Percentiles rank a stretch among this genome's conserved stretches.
Evolutionary conservation across 2,797 vertebrate species (phyloP).

Genomic region (Alfaro cultratus): DNA sequence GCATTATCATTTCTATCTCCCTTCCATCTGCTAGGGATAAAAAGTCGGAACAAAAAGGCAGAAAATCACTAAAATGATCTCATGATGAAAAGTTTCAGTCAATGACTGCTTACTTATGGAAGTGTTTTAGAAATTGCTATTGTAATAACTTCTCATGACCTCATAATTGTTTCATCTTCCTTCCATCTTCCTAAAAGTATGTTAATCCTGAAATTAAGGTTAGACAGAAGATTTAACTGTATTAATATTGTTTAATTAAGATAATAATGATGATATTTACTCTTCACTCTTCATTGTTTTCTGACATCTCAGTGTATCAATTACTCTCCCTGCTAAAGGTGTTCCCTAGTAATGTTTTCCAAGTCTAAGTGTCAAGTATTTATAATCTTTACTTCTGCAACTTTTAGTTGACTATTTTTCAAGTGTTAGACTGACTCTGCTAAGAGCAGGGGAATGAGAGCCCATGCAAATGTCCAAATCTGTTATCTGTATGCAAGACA

Average conservation of each 20-base stretch:
- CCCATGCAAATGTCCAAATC: background rate
- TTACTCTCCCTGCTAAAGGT: background rate
- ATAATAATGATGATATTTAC: background rate
- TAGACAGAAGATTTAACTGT: background rate
- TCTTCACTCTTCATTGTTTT: background rate
- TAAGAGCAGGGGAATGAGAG: background rate
- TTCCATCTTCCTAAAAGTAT: background rate
- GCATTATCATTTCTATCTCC: slow-evolving; percentile 24
- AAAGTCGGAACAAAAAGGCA: slow-evolving; percentile 19
- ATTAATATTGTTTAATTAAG: background rate
- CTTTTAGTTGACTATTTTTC: background rate
- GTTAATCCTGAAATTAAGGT: slow-evolving; percentile 10
- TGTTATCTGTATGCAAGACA: background rate
- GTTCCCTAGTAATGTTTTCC: background rate
- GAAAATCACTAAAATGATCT: slow-evolving; percentile 20
- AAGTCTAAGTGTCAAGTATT: background rate
- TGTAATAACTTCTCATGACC: background rate
- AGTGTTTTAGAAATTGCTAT: background rate
- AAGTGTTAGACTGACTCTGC: background rate
- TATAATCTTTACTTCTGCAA: background rate
- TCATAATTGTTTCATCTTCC: background rate
- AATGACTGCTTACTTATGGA: background rate
- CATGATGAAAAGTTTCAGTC: slow-evolving; percentile 1
- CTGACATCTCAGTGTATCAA: background rate
- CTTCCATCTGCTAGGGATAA: slow-evolving; percentile 17